Percentiles rank a stretch among this genome's conserved stretches.
phyloP scores from a whole-genome alignment of 1,140 invertebrate genomes.

The Carposina sasakii region DNA sequence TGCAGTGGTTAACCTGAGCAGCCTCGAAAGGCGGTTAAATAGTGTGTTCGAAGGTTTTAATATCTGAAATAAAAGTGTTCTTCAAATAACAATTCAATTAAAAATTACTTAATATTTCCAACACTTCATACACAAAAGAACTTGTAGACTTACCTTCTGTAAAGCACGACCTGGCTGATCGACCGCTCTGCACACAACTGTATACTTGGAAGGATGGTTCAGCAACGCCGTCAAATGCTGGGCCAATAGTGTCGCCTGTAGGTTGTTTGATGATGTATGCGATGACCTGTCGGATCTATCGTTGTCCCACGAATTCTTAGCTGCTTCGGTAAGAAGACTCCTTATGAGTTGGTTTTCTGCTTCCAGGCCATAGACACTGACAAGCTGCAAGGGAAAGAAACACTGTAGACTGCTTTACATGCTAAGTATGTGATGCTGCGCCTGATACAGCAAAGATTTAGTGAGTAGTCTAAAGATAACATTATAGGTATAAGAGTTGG shows the following conservation, averaged over 20 bases:
- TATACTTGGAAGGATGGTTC: slow-evolving; percentile 61
- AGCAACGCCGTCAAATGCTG: slow-evolving; percentile 52
- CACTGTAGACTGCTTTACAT: slow-evolving; percentile 7
- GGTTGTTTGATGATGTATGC: slow-evolving; percentile 37
- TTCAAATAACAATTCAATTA: too few species aligned
- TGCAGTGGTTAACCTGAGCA: slow-evolving; percentile 86
- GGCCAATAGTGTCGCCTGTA: slow-evolving; percentile 54
- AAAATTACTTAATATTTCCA: not conserved
- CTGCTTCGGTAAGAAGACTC: slow-evolving; percentile 58
- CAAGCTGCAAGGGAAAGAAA: slow-evolving; percentile 40
- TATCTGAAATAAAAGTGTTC: too few species aligned
- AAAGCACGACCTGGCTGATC: slow-evolving; percentile 52
- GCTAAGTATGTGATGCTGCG: too few species aligned
- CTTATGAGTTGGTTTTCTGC: slow-evolving; percentile 64
- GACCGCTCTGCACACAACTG: slow-evolving; percentile 60
- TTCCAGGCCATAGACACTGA: slow-evolving; percentile 61
- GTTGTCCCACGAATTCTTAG: slow-evolving; percentile 53
- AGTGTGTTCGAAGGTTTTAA: slow-evolving; percentile 84
- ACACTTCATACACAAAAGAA: not conserved
- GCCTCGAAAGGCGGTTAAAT: slow-evolving; percentile 86
- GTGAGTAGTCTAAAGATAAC: too few species aligned
- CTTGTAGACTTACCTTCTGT: slow-evolving; percentile 50
- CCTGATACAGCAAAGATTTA: too few species aligned
- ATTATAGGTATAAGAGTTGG: too few species aligned
- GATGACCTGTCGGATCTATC: slow-evolving; percentile 42